Evolutionary conservation across 2,797 vertebrate species (phyloP).

Genomic region (Diplodus sargus): DNA sequence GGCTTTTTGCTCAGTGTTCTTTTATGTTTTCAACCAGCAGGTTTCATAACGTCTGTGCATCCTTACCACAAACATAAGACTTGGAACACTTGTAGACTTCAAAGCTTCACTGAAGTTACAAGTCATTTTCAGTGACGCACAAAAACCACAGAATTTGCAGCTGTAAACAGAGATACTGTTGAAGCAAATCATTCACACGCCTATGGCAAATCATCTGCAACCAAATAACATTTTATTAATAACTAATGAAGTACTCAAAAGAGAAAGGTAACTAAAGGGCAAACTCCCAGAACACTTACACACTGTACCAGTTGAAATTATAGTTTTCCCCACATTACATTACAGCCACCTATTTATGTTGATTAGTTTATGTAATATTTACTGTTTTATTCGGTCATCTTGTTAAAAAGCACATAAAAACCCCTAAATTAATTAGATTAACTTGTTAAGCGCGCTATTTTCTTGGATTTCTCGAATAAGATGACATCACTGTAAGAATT

Average conservation of each 20-base stretch:
- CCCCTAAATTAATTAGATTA: background rate
- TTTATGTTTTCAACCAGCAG: background rate
- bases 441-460: background rate
- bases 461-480: background rate
- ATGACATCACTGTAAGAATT: background rate
- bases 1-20: background rate
- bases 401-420: background rate
- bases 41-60: background rate
- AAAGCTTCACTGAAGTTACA: background rate
- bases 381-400: background rate
- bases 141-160: background rate
- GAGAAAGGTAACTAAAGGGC: background rate
- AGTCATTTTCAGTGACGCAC: background rate
- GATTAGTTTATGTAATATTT: too few species aligned
- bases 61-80: background rate
- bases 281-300: background rate
- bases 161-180: background rate
- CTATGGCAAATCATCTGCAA: constrained; percentile 8
- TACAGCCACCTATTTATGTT: background rate
- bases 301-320: background rate
- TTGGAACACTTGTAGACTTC: background rate
- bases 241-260: background rate
- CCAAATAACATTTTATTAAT: background rate
- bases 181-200: background rate
- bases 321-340: background rate